Conservation (phyloP, 2,888 invertebrate genomes). For the Dicranocentrus wangi region DNA sequence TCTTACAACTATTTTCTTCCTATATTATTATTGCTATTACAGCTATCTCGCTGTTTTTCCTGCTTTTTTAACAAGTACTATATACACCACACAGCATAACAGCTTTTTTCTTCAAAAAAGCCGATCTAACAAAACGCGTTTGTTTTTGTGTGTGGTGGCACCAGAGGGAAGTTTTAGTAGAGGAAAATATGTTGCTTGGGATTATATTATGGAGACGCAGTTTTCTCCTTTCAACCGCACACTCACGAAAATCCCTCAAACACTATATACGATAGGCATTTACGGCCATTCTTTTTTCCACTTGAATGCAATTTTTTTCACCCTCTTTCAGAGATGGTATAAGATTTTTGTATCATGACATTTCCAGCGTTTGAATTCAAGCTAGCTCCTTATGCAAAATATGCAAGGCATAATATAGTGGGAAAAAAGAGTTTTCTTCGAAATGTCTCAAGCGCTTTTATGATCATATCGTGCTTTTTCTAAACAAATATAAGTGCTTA, state of each 20-base stretch:
- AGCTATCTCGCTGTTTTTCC: slow-evolving; percentile 8
- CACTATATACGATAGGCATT: not conserved
- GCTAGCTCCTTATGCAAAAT: not conserved
- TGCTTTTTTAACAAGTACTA: not conserved
- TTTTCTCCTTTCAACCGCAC: slow-evolving; percentile 7
- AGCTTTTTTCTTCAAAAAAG: not conserved
- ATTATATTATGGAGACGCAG: not conserved
- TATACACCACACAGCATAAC: not conserved
- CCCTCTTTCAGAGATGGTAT: not conserved
- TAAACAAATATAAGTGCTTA: slow-evolving; percentile 9
- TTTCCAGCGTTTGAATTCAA: not conserved
- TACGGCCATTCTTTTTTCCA: slow-evolving; percentile 1
- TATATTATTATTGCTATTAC: slow-evolving; percentile 16
- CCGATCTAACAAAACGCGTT: not conserved
- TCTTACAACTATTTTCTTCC: slow-evolving; percentile 2
- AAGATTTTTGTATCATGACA: slow-evolving; percentile 14
- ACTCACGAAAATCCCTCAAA: not conserved
- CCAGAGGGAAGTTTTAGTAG: not conserved
- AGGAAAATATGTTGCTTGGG: not conserved
- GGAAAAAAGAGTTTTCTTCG: not conserved
- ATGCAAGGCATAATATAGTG: not conserved
- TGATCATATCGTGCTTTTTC: slow-evolving; percentile 17
- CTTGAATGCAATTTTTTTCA: slow-evolving; percentile 18
- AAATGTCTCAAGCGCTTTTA: slow-evolving; percentile 15
- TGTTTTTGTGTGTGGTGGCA: slow-evolving; percentile 2